Evolutionary conservation across 2,888 invertebrate species (phyloP).

Genomic region (Drosophila nr. medialis): DNA sequence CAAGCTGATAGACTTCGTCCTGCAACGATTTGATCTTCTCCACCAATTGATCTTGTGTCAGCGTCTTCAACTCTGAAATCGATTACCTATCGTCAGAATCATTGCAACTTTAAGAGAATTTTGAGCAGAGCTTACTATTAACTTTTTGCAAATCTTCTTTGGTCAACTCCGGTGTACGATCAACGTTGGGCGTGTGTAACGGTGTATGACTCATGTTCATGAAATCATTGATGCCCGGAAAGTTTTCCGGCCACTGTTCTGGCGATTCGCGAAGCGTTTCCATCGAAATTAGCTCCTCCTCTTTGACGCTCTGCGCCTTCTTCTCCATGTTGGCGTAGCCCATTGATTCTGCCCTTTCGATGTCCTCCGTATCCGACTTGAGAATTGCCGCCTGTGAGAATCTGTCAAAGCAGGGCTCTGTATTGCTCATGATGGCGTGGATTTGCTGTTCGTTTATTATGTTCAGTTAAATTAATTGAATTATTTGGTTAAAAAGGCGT

Average conservation of each 20-base stretch:
- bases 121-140: slow-evolving; percentile 88
- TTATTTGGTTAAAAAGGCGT: slow-evolving; percentile 44
- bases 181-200: slow-evolving; percentile 85
- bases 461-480: slow-evolving; percentile 20
- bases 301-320: slow-evolving; percentile 45
- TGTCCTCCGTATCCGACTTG: slow-evolving; percentile 44
- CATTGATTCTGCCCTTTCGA: neutral
- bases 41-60: slow-evolving; percentile 93
- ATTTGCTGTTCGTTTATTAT: neutral
- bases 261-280: slow-evolving; percentile 97
- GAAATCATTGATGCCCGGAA: slow-evolving; percentile 96
- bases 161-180: slow-evolving; percentile 89
- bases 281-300: slow-evolving; percentile 92
- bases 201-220: slow-evolving; percentile 88
- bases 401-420: slow-evolving; percentile 48
- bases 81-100: neutral
- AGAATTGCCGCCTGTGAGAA: slow-evolving; percentile 58
- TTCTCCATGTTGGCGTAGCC: slow-evolving; percentile 10
- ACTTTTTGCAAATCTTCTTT: slow-evolving; percentile 91
- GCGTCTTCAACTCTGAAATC: slow-evolving; percentile 88
- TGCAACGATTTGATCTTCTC: slow-evolving; percentile 97
- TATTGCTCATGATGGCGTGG: slow-evolving; percentile 33
- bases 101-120: neutral
- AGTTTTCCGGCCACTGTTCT: slow-evolving; percentile 98
- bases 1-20: slow-evolving; percentile 96